Evolutionary conservation across 2,113 vertebrate species (phyloP).

Genomic region (Catharus bicknelli): DNA sequence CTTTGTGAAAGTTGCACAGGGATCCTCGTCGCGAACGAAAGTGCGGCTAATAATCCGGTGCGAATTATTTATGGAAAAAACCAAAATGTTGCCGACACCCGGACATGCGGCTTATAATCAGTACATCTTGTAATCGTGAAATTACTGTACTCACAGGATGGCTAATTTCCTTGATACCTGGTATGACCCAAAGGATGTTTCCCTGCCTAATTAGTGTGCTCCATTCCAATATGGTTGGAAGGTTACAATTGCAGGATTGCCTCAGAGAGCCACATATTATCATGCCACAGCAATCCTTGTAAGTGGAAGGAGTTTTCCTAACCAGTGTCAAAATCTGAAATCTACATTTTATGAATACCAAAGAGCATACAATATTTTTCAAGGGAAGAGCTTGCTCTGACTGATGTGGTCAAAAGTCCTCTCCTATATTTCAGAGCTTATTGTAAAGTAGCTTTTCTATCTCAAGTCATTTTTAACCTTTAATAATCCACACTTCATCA

Average conservation of each 20-base stretch:
- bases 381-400: neutral
- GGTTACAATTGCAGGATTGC: neutral
- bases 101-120: too few relatives aligned
- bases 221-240: neutral
- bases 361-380: neutral
- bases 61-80: too few relatives aligned
- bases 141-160: neutral
- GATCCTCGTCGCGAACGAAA: too few relatives aligned
- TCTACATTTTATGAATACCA: neutral
- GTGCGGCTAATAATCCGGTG: too few relatives aligned
- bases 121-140: too few relatives aligned
- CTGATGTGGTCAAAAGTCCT: neutral
- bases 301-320: neutral
- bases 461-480: neutral
- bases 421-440: neutral
- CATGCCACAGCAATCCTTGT: neutral
- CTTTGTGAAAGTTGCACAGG: too few relatives aligned
- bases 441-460: neutral
- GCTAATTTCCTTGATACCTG: neutral
- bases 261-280: neutral
- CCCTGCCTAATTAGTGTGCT: neutral
- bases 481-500: neutral
- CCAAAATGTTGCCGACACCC: too few relatives aligned
- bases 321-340: neutral
- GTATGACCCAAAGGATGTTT: neutral